A percentile compares a stretch with the other conserved stretches of the same genome.
These are phyloP conservation scores for Lochmaea capreae DNA, from an alignment of 2,888 invertebrate genomes.

Conservation along the genomic window DNA sequence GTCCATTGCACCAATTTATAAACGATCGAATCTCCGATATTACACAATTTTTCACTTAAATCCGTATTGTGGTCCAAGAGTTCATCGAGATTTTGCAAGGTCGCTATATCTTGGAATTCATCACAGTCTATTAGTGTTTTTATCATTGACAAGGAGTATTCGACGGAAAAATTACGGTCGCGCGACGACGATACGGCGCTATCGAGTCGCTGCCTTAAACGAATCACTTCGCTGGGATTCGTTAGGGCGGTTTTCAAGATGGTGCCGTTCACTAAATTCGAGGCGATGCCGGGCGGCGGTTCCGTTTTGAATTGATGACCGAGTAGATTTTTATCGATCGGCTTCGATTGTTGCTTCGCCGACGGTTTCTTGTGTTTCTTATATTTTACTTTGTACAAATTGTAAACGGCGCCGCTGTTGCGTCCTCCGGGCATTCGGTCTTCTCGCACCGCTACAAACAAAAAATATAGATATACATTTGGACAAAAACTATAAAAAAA, in stretches of 20 bases:
- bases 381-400: conserved; percentile 98
- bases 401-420: conserved; percentile 98
- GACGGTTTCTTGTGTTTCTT: conserved; percentile 93
- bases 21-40: conserved; percentile 97
- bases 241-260: conserved; percentile 95
- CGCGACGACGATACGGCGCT: conserved; percentile 89
- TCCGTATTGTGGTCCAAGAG: conserved; percentile 91
- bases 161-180: conserved; percentile 83
- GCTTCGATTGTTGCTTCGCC: conserved; percentile 65
- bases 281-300: conserved; percentile 68
- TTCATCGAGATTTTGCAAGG: conserved; percentile 90
- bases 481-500: background rate
- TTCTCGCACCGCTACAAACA: conserved; percentile 88
- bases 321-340: conserved; percentile 41
- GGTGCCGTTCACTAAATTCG: conserved; percentile 89
- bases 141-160: conserved; percentile 89
- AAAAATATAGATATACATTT: background rate
- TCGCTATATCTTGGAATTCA: conserved; percentile 91
- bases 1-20: conserved; percentile 99
- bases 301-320: conserved; percentile 58
- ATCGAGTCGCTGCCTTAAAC: conserved; percentile 87
- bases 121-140: conserved; percentile 95
- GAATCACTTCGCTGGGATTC: conserved; percentile 92
- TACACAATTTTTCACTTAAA: conserved; percentile 91
- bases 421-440: conserved; percentile 99